phyloP scores from a whole-genome alignment of 2,113 vertebrate genomes.

The Lepus americanus region DNA sequence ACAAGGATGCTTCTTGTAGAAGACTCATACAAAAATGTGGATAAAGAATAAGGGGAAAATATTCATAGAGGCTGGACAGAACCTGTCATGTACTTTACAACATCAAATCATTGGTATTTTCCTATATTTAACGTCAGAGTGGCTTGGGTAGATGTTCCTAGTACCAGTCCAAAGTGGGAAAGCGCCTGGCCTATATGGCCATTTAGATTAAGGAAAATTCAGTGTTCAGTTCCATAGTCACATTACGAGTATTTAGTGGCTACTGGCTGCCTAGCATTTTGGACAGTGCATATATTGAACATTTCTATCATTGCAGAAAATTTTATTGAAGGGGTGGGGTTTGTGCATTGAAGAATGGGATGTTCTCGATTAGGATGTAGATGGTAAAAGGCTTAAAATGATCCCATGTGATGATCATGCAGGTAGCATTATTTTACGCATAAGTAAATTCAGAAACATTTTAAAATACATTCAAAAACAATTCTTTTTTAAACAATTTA shows the following conservation, averaged over 20 bases:
- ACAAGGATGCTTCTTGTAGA: neutral
- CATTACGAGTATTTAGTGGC: neutral
- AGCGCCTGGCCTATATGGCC: neutral
- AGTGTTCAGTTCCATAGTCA: neutral
- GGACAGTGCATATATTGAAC: neutral
- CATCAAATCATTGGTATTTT: neutral
- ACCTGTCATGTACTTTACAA: neutral
- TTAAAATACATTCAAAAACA: neutral
- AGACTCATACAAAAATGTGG: neutral
- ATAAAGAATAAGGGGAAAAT: constrained; percentile 17
- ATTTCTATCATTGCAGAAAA: neutral
- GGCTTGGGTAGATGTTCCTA: neutral
- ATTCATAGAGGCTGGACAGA: neutral
- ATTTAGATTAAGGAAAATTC: neutral
- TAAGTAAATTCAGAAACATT: constrained; percentile 12
- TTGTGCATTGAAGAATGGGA: neutral
- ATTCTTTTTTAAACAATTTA: too few relatives aligned
- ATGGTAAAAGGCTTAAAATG: neutral
- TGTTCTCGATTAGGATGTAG: neutral
- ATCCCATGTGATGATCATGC: neutral
- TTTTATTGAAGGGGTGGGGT: neutral
- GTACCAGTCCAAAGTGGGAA: neutral
- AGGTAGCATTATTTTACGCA: neutral
- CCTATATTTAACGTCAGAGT: neutral
- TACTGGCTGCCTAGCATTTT: neutral